Percentiles rank a stretch among this genome's conserved stretches.
phyloP scores from a whole-genome alignment of 2,888 invertebrate genomes.

The Saturnia japonica region DNA sequence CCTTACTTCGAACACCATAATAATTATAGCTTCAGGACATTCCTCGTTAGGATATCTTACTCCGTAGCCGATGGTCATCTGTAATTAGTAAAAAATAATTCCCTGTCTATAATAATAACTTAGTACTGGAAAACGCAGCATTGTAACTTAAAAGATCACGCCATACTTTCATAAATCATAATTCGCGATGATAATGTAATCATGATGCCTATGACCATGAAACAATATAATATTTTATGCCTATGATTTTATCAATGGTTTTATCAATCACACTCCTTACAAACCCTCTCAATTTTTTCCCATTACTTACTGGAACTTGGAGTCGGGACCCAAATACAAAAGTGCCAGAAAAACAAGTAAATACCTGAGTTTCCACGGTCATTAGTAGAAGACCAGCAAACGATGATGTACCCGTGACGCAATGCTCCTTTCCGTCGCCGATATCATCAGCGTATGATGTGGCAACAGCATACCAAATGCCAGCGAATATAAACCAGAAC shows the following conservation, averaged over 20 bases:
- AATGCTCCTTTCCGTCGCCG: slow-evolving; percentile 83
- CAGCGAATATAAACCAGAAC: slow-evolving; percentile 90
- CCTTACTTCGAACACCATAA: slow-evolving; percentile 90
- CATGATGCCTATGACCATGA: too few species aligned
- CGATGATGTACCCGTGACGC: slow-evolving; percentile 82
- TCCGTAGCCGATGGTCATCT: slow-evolving; percentile 92
- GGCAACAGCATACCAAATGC: slow-evolving; percentile 86
- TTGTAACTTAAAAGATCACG: too few species aligned
- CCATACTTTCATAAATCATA: too few species aligned
- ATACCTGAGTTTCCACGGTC: slow-evolving; percentile 92
- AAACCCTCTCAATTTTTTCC: neutral
- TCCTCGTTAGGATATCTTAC: slow-evolving; percentile 90
- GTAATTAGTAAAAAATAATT: slow-evolving; percentile 32
- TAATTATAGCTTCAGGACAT: slow-evolving; percentile 91
- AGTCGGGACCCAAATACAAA: too few species aligned
- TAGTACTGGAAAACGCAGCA: neutral
- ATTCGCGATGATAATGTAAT: too few species aligned
- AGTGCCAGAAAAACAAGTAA: neutral
- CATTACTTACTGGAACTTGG: neutral
- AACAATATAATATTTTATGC: too few species aligned
- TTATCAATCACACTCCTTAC: neutral
- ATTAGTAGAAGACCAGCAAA: slow-evolving; percentile 88
- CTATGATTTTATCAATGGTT: neutral
- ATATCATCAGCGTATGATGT: slow-evolving; percentile 90
- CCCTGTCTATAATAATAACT: neutral